A percentile compares a stretch with the other conserved stretches of the same genome.
These are phyloP conservation scores for Nyctalus aviator DNA, from an alignment of 2,797 vertebrate species.

Conservation along the genomic window DNA sequence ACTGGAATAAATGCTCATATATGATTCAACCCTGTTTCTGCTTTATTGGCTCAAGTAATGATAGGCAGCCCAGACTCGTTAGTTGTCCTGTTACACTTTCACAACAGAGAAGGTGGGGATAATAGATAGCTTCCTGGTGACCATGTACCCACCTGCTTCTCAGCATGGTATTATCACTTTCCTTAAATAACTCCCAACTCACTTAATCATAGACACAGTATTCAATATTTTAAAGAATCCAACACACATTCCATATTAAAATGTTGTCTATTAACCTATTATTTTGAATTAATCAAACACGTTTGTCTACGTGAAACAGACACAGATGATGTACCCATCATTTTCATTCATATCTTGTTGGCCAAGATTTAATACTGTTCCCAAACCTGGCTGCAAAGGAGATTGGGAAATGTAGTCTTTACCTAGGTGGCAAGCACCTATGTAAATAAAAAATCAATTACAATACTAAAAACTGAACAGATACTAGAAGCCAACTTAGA, in stretches of 20 bases:
- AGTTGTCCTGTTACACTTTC: neutral
- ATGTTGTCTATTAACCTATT: slow-evolving; percentile 12
- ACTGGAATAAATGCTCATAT: too few relatives aligned
- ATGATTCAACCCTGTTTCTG: too few relatives aligned
- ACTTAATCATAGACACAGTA: slow-evolving; percentile 11
- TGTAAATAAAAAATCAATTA: slow-evolving; percentile 7
- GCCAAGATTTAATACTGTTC: slow-evolving; percentile 18
- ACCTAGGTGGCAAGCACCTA: neutral
- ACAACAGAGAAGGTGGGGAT: neutral
- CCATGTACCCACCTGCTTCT: neutral
- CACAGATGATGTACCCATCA: neutral
- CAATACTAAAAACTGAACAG: slow-evolving; percentile 49
- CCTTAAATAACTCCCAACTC: slow-evolving; percentile 40
- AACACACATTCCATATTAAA: slow-evolving; percentile 21
- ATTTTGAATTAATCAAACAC: slow-evolving; percentile 44
- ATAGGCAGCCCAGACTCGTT: too few relatives aligned
- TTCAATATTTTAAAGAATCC: slow-evolving; percentile 50
- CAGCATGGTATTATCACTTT: slow-evolving; percentile 21
- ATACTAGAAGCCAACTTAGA: slow-evolving; percentile 18
- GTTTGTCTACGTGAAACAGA: neutral
- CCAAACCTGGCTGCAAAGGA: slow-evolving; percentile 14
- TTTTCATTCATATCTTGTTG: neutral
- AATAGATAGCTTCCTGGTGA: neutral
- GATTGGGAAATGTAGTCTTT: neutral
- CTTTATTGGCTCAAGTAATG: too few relatives aligned